Evolutionary conservation across 2,888 invertebrate species (phyloP).

Genomic region (Cerastoderma edule): DNA sequence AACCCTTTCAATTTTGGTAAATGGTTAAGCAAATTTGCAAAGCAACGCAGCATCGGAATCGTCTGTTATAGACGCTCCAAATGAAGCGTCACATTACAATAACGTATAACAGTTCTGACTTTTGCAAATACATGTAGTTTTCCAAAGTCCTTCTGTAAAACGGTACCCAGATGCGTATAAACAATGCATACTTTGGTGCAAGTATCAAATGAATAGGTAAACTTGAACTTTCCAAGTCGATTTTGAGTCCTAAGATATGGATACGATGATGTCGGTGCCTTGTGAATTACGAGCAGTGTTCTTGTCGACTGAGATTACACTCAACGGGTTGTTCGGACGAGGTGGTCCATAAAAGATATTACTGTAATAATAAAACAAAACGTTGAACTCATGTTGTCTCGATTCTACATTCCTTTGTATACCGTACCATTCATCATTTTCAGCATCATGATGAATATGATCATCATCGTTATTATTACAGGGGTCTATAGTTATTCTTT

Average conservation of each 20-base stretch:
- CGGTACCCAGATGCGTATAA: too few relatives aligned
- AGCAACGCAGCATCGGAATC: not conserved
- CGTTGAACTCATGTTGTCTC: conserved; percentile 26
- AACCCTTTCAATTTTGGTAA: too few relatives aligned
- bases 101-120: not conserved
- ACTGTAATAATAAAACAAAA: conserved; percentile 33
- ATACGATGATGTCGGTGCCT: too few relatives aligned
- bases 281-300: conserved; percentile 6
- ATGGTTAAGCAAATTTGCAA: not conserved
- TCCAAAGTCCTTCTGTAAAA: not conserved
- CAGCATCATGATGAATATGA: too few relatives aligned
- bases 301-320: conserved; percentile 48
- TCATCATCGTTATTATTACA: too few relatives aligned
- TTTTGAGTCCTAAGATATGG: not conserved
- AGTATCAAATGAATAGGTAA: not conserved
- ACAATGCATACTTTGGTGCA: too few relatives aligned
- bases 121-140: not conserved
- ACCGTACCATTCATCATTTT: too few relatives aligned
- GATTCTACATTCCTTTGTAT: too few relatives aligned
- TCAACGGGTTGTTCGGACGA: conserved; percentile 52
- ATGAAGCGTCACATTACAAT: not conserved
- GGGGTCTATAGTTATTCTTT: too few relatives aligned
- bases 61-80: not conserved
- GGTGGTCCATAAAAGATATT: conserved; percentile 43
- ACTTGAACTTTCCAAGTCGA: not conserved